Conservation (phyloP, 2,113 vertebrate species). For the Telmatochromis sp. region DNA sequence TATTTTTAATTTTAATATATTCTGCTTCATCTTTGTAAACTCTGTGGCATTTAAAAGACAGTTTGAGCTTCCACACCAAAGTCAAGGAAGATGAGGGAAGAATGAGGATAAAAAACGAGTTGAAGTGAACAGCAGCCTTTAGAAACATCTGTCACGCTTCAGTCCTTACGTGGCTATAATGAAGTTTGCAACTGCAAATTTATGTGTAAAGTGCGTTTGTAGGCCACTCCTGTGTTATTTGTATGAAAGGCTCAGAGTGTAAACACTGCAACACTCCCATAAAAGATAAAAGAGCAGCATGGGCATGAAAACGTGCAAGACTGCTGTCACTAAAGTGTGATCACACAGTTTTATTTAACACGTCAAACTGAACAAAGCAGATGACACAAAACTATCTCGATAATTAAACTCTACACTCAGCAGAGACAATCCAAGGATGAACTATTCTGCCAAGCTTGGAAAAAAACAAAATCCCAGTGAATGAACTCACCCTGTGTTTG, state of each 20-base stretch:
- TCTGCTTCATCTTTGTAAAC: not conserved
- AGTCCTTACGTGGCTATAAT: not conserved
- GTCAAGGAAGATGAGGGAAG: fast-evolving
- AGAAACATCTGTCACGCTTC: not conserved
- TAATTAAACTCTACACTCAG: not conserved
- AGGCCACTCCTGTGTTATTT: not conserved
- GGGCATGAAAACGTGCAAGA: not conserved
- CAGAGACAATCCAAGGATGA: not conserved
- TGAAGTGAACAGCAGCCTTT: not conserved
- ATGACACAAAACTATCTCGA: not conserved
- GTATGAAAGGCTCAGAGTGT: not conserved
- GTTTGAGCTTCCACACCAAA: not conserved
- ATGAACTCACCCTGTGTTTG: slow-evolving; percentile 32
- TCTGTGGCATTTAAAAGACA: not conserved
- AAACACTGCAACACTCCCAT: not conserved
- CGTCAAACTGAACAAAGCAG: no score
- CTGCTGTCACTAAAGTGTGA: no score
- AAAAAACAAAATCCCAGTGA: not conserved
- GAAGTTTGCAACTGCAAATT: not conserved
- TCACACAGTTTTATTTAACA: not conserved
- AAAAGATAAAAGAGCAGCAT: not conserved
- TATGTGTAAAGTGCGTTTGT: not conserved
- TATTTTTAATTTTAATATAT: not conserved
- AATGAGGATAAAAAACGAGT: not conserved
- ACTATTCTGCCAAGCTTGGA: not conserved